Conservation (phyloP, 1,140 invertebrate species). For the Hypothenemus hampei region DNA sequence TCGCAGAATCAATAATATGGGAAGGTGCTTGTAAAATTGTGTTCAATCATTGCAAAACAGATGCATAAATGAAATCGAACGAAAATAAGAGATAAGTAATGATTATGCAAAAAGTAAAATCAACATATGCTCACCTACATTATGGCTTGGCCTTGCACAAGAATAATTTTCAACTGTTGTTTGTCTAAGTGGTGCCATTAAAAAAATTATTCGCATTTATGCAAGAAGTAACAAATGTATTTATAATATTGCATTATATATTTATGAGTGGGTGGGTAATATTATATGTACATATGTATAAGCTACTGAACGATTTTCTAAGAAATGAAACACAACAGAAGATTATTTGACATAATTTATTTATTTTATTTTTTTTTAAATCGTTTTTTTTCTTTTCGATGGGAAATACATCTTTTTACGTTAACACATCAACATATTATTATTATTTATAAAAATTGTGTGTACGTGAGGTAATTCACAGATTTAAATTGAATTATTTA, state of each 20-base stretch:
- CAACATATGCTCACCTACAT: constrained; percentile 21
- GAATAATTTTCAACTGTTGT: constrained; percentile 4
- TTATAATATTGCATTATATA: too few relatives aligned
- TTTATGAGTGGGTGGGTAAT: too few relatives aligned
- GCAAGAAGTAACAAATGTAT: too few relatives aligned
- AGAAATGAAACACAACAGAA: too few relatives aligned
- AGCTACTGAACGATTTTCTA: too few relatives aligned
- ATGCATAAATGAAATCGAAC: constrained; percentile 2
- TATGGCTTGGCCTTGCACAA: constrained; percentile 12
- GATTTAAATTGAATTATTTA: constrained; percentile 3
- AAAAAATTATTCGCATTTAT: too few relatives aligned
- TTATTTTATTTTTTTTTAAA: too few relatives aligned
- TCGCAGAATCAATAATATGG: too few relatives aligned
- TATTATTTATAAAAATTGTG: constrained; percentile 24
- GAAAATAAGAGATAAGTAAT: constrained; percentile 4
- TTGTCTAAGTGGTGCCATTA: background rate
- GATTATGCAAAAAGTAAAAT: constrained; percentile 18
- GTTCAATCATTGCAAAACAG: too few relatives aligned
- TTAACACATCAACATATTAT: constrained; percentile 27
- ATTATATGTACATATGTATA: too few relatives aligned
- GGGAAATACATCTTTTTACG: constrained; percentile 24
- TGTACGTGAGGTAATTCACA: constrained; percentile 22
- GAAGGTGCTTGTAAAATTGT: too few relatives aligned
- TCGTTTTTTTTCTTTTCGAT: constrained; percentile 18
- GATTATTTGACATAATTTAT: constrained; percentile 24